Evolutionary conservation across 53 echinoderm and acorn worm genomes (phyloP).

Genomic region (Echinarachnius parma): DNA sequence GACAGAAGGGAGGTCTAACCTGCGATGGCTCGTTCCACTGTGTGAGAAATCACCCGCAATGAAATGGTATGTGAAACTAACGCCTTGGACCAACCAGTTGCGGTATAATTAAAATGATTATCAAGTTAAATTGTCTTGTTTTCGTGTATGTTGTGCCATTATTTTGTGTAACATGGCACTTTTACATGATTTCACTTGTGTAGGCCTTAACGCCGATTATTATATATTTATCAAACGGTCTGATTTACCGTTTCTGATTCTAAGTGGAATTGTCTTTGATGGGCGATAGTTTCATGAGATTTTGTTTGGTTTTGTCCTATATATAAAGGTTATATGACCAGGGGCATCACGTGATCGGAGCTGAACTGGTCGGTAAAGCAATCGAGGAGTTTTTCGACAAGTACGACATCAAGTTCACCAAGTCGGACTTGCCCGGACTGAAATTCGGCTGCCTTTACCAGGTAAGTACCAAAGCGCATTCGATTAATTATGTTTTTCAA

Average conservation of each 20-base stretch:
- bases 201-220: neutral
- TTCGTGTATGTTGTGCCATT: too few species aligned
- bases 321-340: constrained; percentile 1
- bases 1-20: neutral
- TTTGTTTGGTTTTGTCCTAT: too few species aligned
- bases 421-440: neutral
- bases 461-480: too few species aligned
- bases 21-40: constrained; percentile 9
- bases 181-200: too few species aligned
- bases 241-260: neutral
- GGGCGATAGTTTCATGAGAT: too few species aligned
- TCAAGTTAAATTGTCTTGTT: too few species aligned
- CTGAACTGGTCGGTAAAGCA: constrained; percentile 12
- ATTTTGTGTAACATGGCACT: too few species aligned
- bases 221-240: neutral
- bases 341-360: constrained; percentile 1
- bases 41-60: constrained; percentile 23
- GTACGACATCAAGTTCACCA: neutral
- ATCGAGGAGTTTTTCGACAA: constrained; percentile 12
- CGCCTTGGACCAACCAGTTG: too few species aligned
- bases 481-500: neutral
- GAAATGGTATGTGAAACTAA: constrained; percentile 22
- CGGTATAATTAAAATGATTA: too few species aligned
- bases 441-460: neutral
- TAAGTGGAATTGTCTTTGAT: too few species aligned